These are phyloP conservation scores for Sander vitreus DNA, from an alignment of 2,113 vertebrate species.

Conservation along the genomic window DNA sequence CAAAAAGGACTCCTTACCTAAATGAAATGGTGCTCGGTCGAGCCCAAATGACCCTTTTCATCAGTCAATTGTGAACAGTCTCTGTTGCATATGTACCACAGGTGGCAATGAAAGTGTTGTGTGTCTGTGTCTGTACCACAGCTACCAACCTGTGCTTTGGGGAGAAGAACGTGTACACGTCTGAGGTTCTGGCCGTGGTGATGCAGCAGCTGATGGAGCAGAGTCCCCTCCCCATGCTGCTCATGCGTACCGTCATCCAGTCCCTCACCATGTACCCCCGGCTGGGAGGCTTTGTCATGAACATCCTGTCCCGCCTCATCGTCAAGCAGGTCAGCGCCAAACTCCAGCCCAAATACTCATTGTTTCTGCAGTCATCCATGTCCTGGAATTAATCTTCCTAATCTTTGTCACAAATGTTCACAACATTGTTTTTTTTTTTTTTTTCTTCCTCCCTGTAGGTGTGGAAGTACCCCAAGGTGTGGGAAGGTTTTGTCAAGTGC, in stretches of 20 bases:
- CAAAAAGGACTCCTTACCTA: too few species aligned
- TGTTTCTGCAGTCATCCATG: not conserved
- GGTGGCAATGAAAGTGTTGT: not conserved
- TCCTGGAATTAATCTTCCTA: not conserved
- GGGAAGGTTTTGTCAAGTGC: slow-evolving; percentile 97
- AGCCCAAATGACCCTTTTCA: not conserved
- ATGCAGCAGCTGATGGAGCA: slow-evolving; percentile 99
- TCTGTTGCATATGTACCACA: not conserved
- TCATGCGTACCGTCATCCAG: slow-evolving; percentile 98
- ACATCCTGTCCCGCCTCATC: slow-evolving; percentile 95
- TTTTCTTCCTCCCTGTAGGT: slow-evolving; percentile 81
- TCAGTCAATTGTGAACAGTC: not conserved
- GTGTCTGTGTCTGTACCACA: slow-evolving; percentile 58
- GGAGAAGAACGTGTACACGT: slow-evolving; percentile 94
- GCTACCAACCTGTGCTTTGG: slow-evolving; percentile 96
- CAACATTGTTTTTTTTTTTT: too few species aligned
- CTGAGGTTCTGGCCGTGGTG: slow-evolving; percentile 95
- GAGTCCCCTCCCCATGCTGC: slow-evolving; percentile 93
- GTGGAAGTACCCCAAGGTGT: slow-evolving; percentile 97
- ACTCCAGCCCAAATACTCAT: not conserved
- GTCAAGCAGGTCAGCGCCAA: slow-evolving; percentile 88
- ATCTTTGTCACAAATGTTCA: not conserved
- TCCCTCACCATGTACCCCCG: slow-evolving; percentile 96
- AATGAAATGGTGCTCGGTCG: not conserved
- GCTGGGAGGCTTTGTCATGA: slow-evolving; percentile 95